Evolutionary conservation across 2,113 vertebrate species (phyloP).

Genomic region (Rissa tridactyla): DNA sequence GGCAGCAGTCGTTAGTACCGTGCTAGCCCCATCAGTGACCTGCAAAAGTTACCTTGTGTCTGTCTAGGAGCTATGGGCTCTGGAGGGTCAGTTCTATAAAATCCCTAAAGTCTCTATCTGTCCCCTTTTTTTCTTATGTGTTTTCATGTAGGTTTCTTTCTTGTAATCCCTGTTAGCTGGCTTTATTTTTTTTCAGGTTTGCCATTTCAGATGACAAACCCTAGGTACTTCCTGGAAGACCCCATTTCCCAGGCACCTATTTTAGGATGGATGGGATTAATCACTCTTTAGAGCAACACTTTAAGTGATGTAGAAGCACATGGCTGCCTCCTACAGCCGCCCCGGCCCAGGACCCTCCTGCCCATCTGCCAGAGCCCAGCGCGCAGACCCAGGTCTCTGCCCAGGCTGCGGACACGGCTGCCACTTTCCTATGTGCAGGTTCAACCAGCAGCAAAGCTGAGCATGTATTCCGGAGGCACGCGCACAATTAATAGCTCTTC

Average conservation of each 20-base stretch:
- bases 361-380: neutral
- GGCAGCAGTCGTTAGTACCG: rapidly evolving
- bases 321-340: rapidly evolving
- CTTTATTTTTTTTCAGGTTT: neutral
- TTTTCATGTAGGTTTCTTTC: neutral
- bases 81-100: neutral
- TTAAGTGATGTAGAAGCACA: neutral
- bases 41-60: neutral
- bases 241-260: neutral
- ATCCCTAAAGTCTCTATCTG: neutral
- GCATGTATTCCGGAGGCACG: neutral
- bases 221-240: neutral
- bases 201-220: neutral
- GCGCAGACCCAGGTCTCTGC: rapidly evolving
- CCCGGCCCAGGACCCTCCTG: neutral
- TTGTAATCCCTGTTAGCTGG: neutral
- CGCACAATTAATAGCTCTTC: neutral
- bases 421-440: neutral
- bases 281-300: neutral
- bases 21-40: neutral
- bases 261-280: neutral
- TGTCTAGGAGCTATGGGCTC: neutral
- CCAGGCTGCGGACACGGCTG: rapidly evolving
- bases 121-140: rapidly evolving
- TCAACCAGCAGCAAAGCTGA: neutral